These are phyloP conservation scores for Apostichopus parvimensis DNA, from an alignment of 35 echinoderm and acorn worm genomes.

Conservation along the genomic window DNA sequence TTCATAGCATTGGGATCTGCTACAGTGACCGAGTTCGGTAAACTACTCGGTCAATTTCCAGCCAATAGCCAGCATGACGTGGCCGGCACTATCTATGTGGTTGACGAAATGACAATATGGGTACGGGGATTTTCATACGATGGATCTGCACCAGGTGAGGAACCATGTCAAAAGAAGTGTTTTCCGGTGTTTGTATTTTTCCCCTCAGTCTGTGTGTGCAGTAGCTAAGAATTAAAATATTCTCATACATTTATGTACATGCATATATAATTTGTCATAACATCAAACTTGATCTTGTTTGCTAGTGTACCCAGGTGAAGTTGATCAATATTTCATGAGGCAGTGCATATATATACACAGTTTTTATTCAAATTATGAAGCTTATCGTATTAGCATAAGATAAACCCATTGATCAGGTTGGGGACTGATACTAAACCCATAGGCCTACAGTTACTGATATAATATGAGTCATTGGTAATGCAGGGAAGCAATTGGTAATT, in stretches of 20 bases:
- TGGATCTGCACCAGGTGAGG: conserved; percentile 75
- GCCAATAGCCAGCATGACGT: conserved; percentile 34
- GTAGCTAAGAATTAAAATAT: too few species aligned
- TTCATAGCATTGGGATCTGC: background rate
- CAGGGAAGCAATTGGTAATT: background rate
- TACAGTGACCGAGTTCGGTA: conserved; percentile 51
- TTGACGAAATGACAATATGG: conserved; percentile 53
- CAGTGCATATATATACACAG: too few species aligned
- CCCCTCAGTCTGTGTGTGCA: background rate
- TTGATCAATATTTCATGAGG: too few species aligned
- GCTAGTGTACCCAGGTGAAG: too few species aligned
- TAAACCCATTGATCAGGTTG: too few species aligned
- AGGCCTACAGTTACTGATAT: background rate
- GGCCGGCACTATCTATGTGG: conserved; percentile 71
- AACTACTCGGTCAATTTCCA: conserved; percentile 44
- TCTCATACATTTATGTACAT: too few species aligned
- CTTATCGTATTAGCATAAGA: too few species aligned
- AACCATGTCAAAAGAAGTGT: too few species aligned
- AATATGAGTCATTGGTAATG: background rate
- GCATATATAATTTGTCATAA: too few species aligned
- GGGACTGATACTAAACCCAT: background rate
- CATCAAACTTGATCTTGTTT: too few species aligned
- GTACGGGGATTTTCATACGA: conserved; percentile 77
- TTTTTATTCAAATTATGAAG: too few species aligned
- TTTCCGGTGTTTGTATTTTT: too few species aligned